These are phyloP conservation scores for Zaprionus capensis DNA, from an alignment of 1,140 invertebrate species.

Conservation along the genomic window DNA sequence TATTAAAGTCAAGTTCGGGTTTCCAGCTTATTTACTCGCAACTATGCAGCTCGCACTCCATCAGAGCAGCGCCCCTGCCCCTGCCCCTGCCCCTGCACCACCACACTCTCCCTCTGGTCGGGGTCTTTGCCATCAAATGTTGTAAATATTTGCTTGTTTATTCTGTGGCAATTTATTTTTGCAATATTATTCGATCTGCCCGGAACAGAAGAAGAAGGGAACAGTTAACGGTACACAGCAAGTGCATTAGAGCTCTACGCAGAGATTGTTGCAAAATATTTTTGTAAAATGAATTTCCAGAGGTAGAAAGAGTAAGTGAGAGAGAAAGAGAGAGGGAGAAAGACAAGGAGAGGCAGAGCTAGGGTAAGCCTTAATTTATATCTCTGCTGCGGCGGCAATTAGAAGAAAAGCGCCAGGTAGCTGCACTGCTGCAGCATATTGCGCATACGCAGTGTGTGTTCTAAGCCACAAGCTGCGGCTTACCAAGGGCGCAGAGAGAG, in stretches of 20 bases:
- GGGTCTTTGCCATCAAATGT: constrained; percentile 43
- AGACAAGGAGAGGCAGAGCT: neutral
- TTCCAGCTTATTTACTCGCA: constrained; percentile 69
- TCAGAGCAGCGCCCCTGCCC: neutral
- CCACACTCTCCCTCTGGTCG: too few relatives aligned
- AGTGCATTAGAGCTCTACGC: constrained; percentile 38
- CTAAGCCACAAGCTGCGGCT: neutral
- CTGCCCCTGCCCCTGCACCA: neutral
- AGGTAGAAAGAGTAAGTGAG: neutral
- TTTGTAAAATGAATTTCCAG: constrained; percentile 61
- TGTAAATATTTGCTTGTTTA: constrained; percentile 79
- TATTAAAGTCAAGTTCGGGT: constrained; percentile 71
- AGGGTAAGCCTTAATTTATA: constrained; percentile 8
- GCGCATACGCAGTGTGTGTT: constrained; percentile 1
- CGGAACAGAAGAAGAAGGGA: neutral
- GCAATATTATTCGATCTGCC: constrained; percentile 50
- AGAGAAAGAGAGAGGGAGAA: neutral
- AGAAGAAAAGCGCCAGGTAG: constrained; percentile 5
- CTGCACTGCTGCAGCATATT: neutral
- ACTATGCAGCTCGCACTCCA: constrained; percentile 35
- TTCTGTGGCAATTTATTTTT: constrained; percentile 66
- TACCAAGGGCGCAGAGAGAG: neutral
- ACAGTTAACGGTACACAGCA: constrained; percentile 18
- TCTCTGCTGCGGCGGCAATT: constrained; percentile 7
- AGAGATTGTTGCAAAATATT: constrained; percentile 44